Evolutionary conservation across 23 tunicate species (phyloP).

Genomic region (Oikopleura vanhoeffeni): DNA sequence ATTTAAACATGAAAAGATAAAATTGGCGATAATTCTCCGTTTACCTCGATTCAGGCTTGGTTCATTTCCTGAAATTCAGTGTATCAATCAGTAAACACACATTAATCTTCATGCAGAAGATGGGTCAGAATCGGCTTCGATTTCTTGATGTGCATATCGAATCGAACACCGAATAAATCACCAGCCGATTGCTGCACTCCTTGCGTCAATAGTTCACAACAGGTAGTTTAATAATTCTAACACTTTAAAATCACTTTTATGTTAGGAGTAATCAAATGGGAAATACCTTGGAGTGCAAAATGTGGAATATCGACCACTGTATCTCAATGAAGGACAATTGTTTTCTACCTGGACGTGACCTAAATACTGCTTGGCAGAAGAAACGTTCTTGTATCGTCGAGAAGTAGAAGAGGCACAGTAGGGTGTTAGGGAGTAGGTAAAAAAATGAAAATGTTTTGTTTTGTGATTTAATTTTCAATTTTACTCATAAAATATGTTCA

Average conservation of each 20-base stretch:
- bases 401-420: too few species aligned
- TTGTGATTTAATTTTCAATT: too few species aligned
- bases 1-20: too few species aligned
- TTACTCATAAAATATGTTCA: too few species aligned
- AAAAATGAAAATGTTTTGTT: too few species aligned
- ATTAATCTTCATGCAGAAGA: not conserved
- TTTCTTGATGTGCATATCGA: not conserved
- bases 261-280: not conserved
- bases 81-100: too few species aligned
- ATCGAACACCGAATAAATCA: not conserved
- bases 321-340: not conserved
- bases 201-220: not conserved
- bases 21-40: too few species aligned
- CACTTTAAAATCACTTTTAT: too few species aligned
- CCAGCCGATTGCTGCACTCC: not conserved
- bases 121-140: not conserved
- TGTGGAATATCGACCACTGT: not conserved
- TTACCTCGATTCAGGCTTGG: too few species aligned
- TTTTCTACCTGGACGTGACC: not conserved
- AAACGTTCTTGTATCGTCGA: not conserved
- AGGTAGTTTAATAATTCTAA: too few species aligned
- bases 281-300: not conserved
- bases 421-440: too few species aligned
- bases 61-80: too few species aligned
- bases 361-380: not conserved